A percentile compares a stretch with the other conserved stretches of the same genome.
Conservation (phyloP, 2,113 vertebrate genomes). For the Vulpes vulpes region DNA sequence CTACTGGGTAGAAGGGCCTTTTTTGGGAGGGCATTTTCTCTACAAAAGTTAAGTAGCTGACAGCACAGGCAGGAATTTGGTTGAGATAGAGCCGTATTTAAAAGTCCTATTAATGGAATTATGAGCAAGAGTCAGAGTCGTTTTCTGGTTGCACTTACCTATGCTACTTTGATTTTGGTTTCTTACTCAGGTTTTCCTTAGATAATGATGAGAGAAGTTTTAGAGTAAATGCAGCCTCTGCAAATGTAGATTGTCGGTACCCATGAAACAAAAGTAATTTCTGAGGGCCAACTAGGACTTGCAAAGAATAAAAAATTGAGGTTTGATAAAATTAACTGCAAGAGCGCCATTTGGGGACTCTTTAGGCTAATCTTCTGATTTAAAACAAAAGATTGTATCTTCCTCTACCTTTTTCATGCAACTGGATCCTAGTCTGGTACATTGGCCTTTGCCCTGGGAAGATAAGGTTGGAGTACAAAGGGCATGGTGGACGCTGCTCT, state of each 20-base stretch:
- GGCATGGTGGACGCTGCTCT: fast-evolving
- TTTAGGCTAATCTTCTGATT: not conserved
- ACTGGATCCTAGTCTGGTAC: not conserved
- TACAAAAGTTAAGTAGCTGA: not conserved
- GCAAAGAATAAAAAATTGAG: not conserved
- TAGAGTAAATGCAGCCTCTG: not conserved
- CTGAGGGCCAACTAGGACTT: not conserved
- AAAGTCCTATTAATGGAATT: not conserved
- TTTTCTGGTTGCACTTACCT: not conserved
- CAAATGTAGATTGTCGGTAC: not conserved
- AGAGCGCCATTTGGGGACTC: not conserved
- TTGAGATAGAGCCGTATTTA: not conserved
- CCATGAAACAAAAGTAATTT: not conserved
- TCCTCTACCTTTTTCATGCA: not conserved
- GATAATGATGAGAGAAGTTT: not conserved
- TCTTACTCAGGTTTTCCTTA: not conserved
- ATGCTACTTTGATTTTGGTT: not conserved
- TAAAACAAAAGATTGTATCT: not conserved
- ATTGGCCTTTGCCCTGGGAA: not conserved
- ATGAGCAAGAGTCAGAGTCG: not conserved
- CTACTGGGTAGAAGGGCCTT: not conserved
- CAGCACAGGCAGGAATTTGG: too few relatives aligned
- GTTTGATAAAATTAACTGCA: not conserved
- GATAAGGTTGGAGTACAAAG: too few relatives aligned
- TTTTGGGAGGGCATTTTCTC: not conserved